Evolutionary conservation across 2,888 invertebrate species (phyloP), one percentile per base, ranked within the genome.

Genomic region (Sphinx pinastri): DNA sequence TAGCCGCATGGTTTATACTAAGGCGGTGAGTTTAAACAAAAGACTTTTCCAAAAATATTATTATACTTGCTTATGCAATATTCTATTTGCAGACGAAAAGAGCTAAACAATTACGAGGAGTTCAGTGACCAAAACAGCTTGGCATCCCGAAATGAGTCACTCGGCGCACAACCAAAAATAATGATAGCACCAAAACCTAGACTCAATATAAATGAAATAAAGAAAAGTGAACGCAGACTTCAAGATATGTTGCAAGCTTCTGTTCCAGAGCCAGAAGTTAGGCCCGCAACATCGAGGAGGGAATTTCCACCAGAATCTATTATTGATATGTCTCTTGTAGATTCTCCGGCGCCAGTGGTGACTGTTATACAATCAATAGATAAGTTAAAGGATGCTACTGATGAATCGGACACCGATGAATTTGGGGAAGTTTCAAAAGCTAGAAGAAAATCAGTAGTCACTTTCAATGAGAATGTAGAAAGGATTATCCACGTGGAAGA

Each of bases 391-490:
- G 88, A 89, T 67, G 88, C 86, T 14, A 82, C 76, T 7, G 88
- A 90, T 8, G 85, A 86, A 5, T 88, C 86, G 1, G 91, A 90
- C 25, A 91, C 89, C 16, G 92, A 94, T 74, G 94, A 94, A 78
- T 93, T 87, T 71, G 94, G 93, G 1, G 94, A 94, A 84, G 75
- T 70, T 12, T 81, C 75, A 68, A 82, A 72, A 72, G 71, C 82
- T 2, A 86, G 85, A 76, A 88, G 88, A 76, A 95, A 95, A 81
- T 94, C 94, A 4, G 91, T 93, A 0, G 95, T 95, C 10, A 95
- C 93, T 0, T 95, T 95, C 75, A 95, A 95, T 80, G 94, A 95
- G 80, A 92, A 94, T 52, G 95, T 95, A 49, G 94, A 95, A 80
- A 93, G 90, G 74, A 92, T 94, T 58, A 91, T 94, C 70, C 92